phyloP scores from a whole-genome alignment of 1,140 invertebrate genomes.

The Anastrepha obliqua region DNA sequence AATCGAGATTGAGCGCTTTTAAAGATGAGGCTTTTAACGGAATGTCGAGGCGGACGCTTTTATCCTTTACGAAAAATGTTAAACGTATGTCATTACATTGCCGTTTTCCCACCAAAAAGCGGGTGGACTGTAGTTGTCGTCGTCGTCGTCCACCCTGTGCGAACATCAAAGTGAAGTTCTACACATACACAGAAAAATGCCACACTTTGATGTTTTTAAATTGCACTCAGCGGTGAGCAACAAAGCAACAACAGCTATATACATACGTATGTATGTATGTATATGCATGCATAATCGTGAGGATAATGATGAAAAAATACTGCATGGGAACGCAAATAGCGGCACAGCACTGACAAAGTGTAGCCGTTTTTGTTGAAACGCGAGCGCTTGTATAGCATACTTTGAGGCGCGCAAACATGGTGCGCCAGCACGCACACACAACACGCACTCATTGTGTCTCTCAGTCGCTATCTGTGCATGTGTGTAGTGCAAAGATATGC shows the following conservation, averaged over 20 bases:
- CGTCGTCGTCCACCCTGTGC: not conserved
- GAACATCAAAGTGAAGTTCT: slow-evolving; percentile 22
- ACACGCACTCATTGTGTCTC: not conserved
- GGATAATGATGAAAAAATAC: slow-evolving; percentile 33
- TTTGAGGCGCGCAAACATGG: slow-evolving; percentile 44
- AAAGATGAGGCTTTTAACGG: slow-evolving; percentile 34
- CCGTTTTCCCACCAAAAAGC: slow-evolving; percentile 26
- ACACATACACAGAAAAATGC: slow-evolving; percentile 9
- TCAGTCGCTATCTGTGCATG: not conserved
- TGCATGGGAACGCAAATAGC: slow-evolving; percentile 21
- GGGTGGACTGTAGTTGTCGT: not conserved
- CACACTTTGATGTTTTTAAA: slow-evolving; percentile 50
- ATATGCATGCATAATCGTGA: not conserved
- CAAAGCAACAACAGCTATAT: slow-evolving; percentile 6
- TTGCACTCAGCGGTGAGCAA: slow-evolving; percentile 42
- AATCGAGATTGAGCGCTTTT: slow-evolving; percentile 41
- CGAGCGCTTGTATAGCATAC: slow-evolving; percentile 22
- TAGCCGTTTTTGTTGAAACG: not conserved
- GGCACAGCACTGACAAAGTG: slow-evolving; percentile 39
- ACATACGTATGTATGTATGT: not conserved
- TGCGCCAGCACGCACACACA: not conserved
- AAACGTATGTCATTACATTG: slow-evolving; percentile 42
- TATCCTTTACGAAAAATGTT: slow-evolving; percentile 10
- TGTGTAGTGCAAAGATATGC: not conserved
- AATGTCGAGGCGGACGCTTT: slow-evolving; percentile 18